These are phyloP conservation scores for Eupsittula cactorum DNA, from an alignment of 2,113 vertebrate species.

Conservation along the genomic window DNA sequence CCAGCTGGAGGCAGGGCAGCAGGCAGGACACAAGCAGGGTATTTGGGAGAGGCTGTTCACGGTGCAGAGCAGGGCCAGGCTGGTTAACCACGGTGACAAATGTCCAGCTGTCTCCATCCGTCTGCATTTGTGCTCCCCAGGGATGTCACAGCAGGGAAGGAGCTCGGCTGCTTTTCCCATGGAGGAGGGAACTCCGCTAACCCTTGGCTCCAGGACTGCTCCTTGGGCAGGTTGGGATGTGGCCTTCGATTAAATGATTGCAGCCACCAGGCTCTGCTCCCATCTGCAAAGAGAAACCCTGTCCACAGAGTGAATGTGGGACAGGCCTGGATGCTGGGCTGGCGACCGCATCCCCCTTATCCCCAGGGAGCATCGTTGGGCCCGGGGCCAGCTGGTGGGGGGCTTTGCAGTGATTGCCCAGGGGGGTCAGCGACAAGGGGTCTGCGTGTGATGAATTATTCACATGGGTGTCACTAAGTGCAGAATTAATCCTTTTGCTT, in stretches of 20 bases:
- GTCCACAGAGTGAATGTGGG: not conserved
- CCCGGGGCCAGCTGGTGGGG: slow-evolving; percentile 42
- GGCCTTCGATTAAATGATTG: not conserved
- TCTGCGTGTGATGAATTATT: slow-evolving; percentile 84
- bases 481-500: slow-evolving; percentile 89
- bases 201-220: not conserved
- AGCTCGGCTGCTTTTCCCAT: not conserved
- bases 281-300: not conserved
- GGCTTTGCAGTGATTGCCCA: slow-evolving; percentile 75
- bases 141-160: not conserved
- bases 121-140: not conserved
- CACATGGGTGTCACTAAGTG: slow-evolving; percentile 82
- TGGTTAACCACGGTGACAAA: not conserved
- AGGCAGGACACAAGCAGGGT: not conserved
- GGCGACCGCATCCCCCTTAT: not conserved
- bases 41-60: not conserved
- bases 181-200: not conserved
- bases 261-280: not conserved
- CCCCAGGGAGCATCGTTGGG: rapidly evolving
- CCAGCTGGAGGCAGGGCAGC: rapidly evolving
- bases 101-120: not conserved
- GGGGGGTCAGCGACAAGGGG: slow-evolving; percentile 70
- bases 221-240: not conserved
- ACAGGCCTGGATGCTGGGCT: not conserved
- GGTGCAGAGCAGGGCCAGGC: not conserved